Conservation (phyloP, 2,888 invertebrate species). For the Meiosimyza decipiens region DNA sequence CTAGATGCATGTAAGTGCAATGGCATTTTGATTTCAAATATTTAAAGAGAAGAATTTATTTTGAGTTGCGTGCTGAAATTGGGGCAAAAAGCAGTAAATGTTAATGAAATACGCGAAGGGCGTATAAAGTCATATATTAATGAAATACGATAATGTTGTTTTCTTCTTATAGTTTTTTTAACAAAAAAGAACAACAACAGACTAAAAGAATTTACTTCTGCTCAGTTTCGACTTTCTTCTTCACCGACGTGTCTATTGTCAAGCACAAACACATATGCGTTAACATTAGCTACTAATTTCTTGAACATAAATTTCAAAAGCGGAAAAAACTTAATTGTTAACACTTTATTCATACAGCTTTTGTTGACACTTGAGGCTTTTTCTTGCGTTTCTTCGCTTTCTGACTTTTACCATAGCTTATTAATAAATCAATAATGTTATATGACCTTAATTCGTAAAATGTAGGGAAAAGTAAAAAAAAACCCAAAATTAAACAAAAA, state of each 20-base stretch:
- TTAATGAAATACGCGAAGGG: slow-evolving; percentile 11
- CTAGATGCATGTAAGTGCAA: neutral
- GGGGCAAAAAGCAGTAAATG: neutral
- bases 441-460: slow-evolving; percentile 27
- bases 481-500: neutral
- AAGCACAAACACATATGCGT: neutral
- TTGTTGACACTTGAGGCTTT: neutral
- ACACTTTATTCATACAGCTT: slow-evolving; percentile 14
- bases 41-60: no score
- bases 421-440: slow-evolving; percentile 12
- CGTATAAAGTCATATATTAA: neutral
- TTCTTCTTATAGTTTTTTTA: no score
- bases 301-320: neutral
- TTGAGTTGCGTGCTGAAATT: neutral
- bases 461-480: neutral
- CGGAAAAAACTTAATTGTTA: slow-evolving; percentile 8
- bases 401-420: slow-evolving; percentile 3
- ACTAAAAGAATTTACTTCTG: neutral
- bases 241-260: neutral
- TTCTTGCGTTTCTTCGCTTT: slow-evolving; percentile 6
- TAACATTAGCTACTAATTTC: slow-evolving; percentile 15
- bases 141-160: neutral
- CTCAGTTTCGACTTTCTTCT: neutral
- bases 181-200: neutral
- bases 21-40: no score